These are phyloP conservation scores for Orthosia gothica DNA, from an alignment of 2,888 invertebrate species.

Conservation along the genomic window DNA sequence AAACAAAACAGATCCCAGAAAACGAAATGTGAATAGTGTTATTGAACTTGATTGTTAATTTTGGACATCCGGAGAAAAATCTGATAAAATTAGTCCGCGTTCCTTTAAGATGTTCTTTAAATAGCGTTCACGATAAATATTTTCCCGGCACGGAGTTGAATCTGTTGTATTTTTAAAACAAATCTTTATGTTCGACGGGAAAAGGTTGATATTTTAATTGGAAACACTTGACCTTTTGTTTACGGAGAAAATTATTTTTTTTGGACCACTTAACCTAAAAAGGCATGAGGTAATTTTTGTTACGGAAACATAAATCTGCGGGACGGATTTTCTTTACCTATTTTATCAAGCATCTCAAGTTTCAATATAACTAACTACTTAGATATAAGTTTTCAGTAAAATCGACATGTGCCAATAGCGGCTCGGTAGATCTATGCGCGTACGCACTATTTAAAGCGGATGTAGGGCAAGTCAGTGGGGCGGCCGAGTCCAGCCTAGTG, in stretches of 20 bases:
- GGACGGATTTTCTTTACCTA: background rate
- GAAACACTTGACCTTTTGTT: background rate
- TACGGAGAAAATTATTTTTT: slow-evolving; percentile 3
- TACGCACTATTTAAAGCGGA: slow-evolving; percentile 81
- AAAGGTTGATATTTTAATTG: slow-evolving; percentile 13
- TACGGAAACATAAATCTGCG: background rate
- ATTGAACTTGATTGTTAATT: slow-evolving; percentile 68
- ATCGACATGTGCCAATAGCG: slow-evolving; percentile 75
- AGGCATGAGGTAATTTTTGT: background rate
- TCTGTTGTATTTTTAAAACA: slow-evolving; percentile 25
- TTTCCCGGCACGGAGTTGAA: slow-evolving; percentile 37
- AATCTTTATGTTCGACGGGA: slow-evolving; percentile 16
- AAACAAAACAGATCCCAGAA: slow-evolving; percentile 23
- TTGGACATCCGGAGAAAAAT: slow-evolving; percentile 58
- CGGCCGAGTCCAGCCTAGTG: slow-evolving; percentile 72
- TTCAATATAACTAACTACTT: slow-evolving; percentile 63
- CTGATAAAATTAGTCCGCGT: slow-evolving; percentile 52
- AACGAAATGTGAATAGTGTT: slow-evolving; percentile 53
- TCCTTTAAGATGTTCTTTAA: slow-evolving; percentile 50
- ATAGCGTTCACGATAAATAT: slow-evolving; percentile 41
- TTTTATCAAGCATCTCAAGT: slow-evolving; percentile 56
- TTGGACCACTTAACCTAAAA: background rate
- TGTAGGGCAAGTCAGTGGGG: slow-evolving; percentile 85
- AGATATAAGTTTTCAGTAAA: slow-evolving; percentile 65
- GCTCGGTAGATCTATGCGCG: slow-evolving; percentile 66